Conservation (phyloP, 2,113 vertebrate species). For the Gopherus flavomarginatus region DNA sequence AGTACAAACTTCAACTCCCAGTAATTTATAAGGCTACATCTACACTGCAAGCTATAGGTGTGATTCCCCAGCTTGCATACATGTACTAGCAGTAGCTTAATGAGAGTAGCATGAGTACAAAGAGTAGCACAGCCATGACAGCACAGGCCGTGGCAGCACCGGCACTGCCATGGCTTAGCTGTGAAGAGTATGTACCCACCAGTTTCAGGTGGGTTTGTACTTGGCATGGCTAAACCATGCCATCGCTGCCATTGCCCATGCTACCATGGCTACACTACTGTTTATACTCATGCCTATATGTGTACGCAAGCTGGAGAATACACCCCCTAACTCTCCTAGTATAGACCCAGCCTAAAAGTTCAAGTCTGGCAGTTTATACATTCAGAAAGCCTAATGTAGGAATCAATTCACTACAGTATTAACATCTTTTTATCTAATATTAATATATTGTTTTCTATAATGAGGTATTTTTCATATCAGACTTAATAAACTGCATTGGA, state of each 20-base stretch:
- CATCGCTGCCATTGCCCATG: not conserved
- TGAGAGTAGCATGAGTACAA: not conserved
- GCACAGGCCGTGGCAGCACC: not conserved
- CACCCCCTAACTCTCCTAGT: not conserved
- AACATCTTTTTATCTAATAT: not conserved
- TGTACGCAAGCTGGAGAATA: not conserved
- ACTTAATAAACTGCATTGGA: not conserved
- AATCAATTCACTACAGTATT: not conserved
- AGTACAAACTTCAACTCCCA: not conserved
- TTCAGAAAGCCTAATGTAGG: not conserved
- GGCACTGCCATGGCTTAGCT: not conserved
- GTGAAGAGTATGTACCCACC: too few species aligned
- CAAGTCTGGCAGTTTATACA: not conserved
- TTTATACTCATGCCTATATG: not conserved
- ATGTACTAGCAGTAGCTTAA: not conserved
- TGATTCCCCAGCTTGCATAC: not conserved
- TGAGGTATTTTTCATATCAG: not conserved
- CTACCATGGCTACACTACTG: not conserved
- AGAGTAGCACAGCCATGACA: not conserved
- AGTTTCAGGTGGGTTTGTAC: not conserved
- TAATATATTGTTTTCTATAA: not conserved
- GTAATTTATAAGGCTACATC: accelerated
- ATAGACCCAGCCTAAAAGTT: not conserved
- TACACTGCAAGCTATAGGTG: not conserved
- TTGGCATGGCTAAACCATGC: not conserved